Evolutionary conservation across 2,113 vertebrate genomes (phyloP).

Genomic region (Erythrocebus patas): DNA sequence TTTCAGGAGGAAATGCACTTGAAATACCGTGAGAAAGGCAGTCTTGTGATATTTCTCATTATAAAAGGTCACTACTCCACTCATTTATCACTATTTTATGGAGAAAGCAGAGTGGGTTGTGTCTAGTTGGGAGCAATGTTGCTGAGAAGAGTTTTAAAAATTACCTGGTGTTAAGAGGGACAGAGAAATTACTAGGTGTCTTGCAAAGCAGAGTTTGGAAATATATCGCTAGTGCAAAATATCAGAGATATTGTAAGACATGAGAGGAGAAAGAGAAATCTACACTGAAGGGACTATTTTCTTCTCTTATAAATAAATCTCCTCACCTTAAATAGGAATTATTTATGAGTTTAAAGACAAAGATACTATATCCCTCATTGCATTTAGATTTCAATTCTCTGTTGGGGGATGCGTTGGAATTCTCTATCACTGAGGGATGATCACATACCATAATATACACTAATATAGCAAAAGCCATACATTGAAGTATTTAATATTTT

Average conservation of each 20-base stretch:
- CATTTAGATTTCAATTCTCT: not conserved
- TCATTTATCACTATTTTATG: constrained; percentile 80
- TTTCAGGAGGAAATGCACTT: constrained; percentile 67
- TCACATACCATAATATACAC: not conserved
- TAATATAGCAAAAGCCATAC: not conserved
- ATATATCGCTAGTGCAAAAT: not conserved
- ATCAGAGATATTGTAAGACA: not conserved
- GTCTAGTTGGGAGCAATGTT: constrained; percentile 72
- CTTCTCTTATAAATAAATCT: not conserved
- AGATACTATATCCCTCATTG: not conserved
- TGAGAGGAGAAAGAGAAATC: constrained; percentile 23
- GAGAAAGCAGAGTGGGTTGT: constrained; percentile 59
- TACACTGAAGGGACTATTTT: not conserved
- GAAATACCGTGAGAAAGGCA: constrained; percentile 76
- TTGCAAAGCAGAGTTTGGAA: constrained; percentile 50
- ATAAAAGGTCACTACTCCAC: constrained; percentile 79
- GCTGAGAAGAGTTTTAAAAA: constrained; percentile 70
- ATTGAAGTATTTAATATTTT: not conserved
- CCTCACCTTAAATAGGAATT: not conserved
- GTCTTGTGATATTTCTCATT: constrained; percentile 81
- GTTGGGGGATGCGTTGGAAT: not conserved
- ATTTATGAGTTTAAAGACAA: not conserved
- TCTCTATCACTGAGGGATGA: not conserved
- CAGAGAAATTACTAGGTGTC: constrained; percentile 73
- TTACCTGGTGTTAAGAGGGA: constrained; percentile 66